phyloP scores from a whole-genome alignment of 1,140 invertebrate genomes.

The Drosophila pandora region DNA sequence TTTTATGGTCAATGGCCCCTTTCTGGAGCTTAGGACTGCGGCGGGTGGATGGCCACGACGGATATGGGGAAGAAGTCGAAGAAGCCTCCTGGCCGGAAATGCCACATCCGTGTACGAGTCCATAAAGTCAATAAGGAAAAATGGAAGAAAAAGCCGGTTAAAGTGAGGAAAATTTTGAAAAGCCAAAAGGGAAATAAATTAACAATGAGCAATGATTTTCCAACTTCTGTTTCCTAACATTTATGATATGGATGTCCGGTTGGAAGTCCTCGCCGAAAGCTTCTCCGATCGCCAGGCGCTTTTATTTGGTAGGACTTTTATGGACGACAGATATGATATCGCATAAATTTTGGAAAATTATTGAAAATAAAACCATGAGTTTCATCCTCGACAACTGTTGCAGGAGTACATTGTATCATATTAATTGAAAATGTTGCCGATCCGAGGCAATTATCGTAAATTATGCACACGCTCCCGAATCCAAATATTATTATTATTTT shows the following conservation, averaged over 20 bases:
- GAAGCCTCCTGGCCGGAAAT: slow-evolving; percentile 60
- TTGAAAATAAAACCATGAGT: slow-evolving; percentile 1
- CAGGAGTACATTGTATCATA: slow-evolving; percentile 5
- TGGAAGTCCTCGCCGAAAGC: not conserved
- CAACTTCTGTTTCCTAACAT: slow-evolving; percentile 36
- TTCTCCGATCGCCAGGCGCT: slow-evolving; percentile 21
- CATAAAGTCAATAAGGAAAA: slow-evolving; percentile 37
- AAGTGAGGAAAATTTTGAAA: slow-evolving; percentile 59
- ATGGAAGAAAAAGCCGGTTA: slow-evolving; percentile 33
- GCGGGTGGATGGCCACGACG: slow-evolving; percentile 33
- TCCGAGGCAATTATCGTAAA: slow-evolving; percentile 75
- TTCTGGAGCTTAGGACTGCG: slow-evolving; percentile 38
- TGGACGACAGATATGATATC: not conserved
- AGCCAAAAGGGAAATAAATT: slow-evolving; percentile 76
- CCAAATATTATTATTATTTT: slow-evolving; percentile 77
- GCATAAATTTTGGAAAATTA: slow-evolving; percentile 21
- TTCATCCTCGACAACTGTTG: slow-evolving; percentile 17
- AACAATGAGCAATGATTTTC: slow-evolving; percentile 74
- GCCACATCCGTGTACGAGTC: slow-evolving; percentile 69
- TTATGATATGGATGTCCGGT: slow-evolving; percentile 53
- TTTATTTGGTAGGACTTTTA: slow-evolving; percentile 17
- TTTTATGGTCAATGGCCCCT: slow-evolving; percentile 72
- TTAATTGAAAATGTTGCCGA: slow-evolving; percentile 76
- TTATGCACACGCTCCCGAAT: slow-evolving; percentile 62
- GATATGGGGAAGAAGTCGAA: slow-evolving; percentile 1